phyloP scores from a whole-genome alignment of 2,888 invertebrate species.

The Metacarcinus magister region DNA sequence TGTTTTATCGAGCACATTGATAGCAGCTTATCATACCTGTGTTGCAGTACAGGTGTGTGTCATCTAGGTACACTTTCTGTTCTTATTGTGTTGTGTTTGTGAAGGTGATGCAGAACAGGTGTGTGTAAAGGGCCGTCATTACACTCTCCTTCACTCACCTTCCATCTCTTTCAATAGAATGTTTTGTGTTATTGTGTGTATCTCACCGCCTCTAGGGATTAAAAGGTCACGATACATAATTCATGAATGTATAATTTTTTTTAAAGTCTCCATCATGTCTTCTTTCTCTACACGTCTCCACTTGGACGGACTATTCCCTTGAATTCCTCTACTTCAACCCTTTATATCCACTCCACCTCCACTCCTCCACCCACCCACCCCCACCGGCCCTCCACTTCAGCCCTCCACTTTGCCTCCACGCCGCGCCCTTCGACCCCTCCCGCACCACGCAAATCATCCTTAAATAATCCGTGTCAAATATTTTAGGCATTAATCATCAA shows the following conservation, averaged over 20 bases:
- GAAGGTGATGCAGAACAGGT: background rate
- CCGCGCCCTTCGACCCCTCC: constrained; percentile 11
- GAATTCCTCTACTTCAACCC: background rate
- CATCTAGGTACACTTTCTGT: background rate
- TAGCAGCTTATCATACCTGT: background rate
- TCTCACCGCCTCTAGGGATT: background rate
- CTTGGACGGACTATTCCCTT: too few relatives aligned
- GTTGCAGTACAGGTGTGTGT: background rate
- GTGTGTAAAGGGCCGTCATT: background rate
- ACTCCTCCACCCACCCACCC: background rate
- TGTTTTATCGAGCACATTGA: background rate
- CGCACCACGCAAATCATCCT: constrained; percentile 28
- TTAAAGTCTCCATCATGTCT: background rate
- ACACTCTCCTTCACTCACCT: background rate
- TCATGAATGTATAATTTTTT: background rate
- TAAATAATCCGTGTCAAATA: constrained; percentile 33
- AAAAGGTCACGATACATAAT: background rate
- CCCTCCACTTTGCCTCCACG: background rate
- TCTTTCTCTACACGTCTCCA: background rate
- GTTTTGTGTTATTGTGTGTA: background rate
- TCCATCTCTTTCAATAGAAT: background rate
- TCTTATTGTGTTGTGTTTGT: background rate
- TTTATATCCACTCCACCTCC: background rate
- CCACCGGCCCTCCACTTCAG: background rate
- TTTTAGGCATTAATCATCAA: constrained; percentile 21